phyloP scores from a whole-genome alignment of 2,888 invertebrate genomes.

The Drosophila borealis region DNA sequence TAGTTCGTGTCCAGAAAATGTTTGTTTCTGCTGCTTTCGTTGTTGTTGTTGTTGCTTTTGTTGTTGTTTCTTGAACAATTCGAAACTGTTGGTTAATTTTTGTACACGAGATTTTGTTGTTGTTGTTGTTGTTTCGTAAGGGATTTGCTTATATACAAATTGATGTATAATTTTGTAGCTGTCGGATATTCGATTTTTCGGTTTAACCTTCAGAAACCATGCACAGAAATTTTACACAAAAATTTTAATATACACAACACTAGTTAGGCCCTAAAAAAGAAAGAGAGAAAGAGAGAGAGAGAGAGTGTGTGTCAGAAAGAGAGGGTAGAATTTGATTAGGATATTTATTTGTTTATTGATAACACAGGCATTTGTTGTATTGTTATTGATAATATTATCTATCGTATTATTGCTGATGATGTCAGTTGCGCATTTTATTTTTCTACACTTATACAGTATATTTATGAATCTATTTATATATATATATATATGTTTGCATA shows the following conservation, averaged over 20 bases:
- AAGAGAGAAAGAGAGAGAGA: slow-evolving; percentile 1
- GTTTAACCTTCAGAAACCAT: slow-evolving; percentile 49
- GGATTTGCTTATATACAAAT: slow-evolving; percentile 10
- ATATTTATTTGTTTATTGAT: slow-evolving; percentile 15
- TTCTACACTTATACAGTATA: background rate
- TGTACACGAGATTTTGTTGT: slow-evolving; percentile 37
- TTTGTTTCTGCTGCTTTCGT: slow-evolving; percentile 24
- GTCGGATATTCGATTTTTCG: slow-evolving; percentile 19
- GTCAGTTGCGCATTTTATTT: slow-evolving; percentile 37
- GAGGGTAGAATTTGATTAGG: slow-evolving; percentile 4
- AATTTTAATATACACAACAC: slow-evolving; percentile 38
- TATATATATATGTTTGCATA: slow-evolving; percentile 3
- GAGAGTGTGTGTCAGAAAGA: background rate
- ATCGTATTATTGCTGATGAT: slow-evolving; percentile 31
- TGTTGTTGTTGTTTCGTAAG: slow-evolving; percentile 55
- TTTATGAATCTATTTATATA: slow-evolving; percentile 1
- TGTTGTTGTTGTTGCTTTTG: slow-evolving; percentile 11
- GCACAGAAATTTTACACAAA: slow-evolving; percentile 59
- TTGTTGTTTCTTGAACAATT: slow-evolving; percentile 39
- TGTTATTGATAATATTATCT: slow-evolving; percentile 9
- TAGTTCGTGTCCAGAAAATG: slow-evolving; percentile 58
- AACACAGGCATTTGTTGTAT: slow-evolving; percentile 18
- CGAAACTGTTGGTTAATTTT: slow-evolving; percentile 35
- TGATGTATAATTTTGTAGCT: slow-evolving; percentile 19
- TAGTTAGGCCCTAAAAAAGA: slow-evolving; percentile 44